Evolutionary conservation across 2,797 vertebrate genomes (phyloP), one percentile per base, ranked within the genome.

Genomic region (Periophthalmus magnuspinnatus): DNA sequence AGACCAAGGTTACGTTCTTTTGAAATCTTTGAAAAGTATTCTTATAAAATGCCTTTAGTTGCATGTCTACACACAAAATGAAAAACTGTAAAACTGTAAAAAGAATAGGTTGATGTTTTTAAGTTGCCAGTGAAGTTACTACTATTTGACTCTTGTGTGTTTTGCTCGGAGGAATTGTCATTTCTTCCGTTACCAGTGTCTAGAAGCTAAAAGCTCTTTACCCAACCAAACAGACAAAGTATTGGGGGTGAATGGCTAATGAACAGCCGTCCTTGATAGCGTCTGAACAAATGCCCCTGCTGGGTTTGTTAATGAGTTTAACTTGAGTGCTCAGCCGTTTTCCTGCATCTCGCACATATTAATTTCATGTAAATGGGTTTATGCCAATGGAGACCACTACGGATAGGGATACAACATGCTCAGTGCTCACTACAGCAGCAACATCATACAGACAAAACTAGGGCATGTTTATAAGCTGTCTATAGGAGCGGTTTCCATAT

Each of bases 281-380:
- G 75, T 70, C 81, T 76, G 80, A 84, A 88, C 76, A 84, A 87
- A 87, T 72, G 69, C 80, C 70, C 84, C 88, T 86, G 84, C 84
- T 86, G 88, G 80, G 84, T 65, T 87, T 77, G 65, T 81, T 90
- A 91, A 92, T 91, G 81, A 91, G 77, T 88, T 89, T 88, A 89
- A 89, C 78, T 84, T 83, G 79, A 84, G 84, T 80, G 82, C 81
- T 86, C 83, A 83, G 84, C 81, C 83, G 77, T 86, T 85, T 82
- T 85, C 72, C 70, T 69, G 68, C 71, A 52, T 65, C 66, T 71
- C 81, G 72, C 78, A 85, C 81, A 84, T 88, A 86, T 88, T 90
- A 75, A 89, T 92, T 88, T 87, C 84, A 91, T 91, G 89, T 84
- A 90, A 91, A 91, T 88, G 68, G 66, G 2, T 71, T 78, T 81